Base-by-base conservation (phyloP, 2,888 invertebrate genomes). In the Axea sp. region DNA sequence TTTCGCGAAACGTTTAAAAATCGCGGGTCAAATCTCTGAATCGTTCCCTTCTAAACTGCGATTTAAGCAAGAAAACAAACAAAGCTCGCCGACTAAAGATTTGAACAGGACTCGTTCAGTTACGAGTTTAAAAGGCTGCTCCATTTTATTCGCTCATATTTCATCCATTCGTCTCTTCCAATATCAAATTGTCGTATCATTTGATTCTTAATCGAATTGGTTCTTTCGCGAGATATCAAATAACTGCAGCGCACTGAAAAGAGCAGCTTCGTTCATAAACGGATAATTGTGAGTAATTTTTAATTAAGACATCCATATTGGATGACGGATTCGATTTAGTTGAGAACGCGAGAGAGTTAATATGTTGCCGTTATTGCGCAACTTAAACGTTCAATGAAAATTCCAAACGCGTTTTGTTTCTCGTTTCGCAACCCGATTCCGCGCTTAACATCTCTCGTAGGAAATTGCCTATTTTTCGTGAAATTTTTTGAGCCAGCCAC, bases 351-450 rank as follows among this genome's bases (percentile, higher is more conserved):
- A 9, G n/a, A 3, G 14, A 35, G 35, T 8, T 47, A 59, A 59
- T 47, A 59, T 47, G 45, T 37, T 37, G 45, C 45, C 31, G 26
- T 37, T 59, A 37, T 35, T 45, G 28, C 28, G 28, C 35, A 37
- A 59, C 47, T 17, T 11, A 17, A 33, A 24, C 28, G 26, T 22
- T 53, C 26, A 17, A 35, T 26, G 17, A 28, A 45, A 43, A 43
- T 59, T 59, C 24, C 43, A 6, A 8, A 24, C 14, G 22, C 22
- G 43, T 57, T 57, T 57, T 41, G 24, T 57, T 41, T 17, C 43
- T 8, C 26, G 24, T 15, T 35, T 22, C 26, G 14, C 22, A 9
- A 22, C 22, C 12, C 24, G 22, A 41, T 51, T 35, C 3, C 24
- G 8, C 14, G 14, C 24, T 24, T 5, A 28, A 17, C 43, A n/a